Conservation (phyloP, 2,888 invertebrate species). For the Muschampia plurimacula region DNA sequence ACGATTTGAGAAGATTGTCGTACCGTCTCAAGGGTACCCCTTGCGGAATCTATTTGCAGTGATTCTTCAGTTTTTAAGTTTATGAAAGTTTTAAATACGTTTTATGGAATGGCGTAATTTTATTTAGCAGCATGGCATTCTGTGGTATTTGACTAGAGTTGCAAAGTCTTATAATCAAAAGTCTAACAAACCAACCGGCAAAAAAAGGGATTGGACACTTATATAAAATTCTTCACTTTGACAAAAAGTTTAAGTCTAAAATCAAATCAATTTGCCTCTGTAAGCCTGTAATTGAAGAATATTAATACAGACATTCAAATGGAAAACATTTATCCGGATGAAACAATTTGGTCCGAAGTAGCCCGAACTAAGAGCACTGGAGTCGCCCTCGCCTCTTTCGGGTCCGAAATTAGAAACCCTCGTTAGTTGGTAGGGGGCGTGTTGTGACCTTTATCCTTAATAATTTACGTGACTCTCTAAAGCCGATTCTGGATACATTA, state of each 20-base stretch:
- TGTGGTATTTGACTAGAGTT: too few species aligned
- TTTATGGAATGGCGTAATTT: background rate
- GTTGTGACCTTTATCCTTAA: constrained; percentile 23
- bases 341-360: constrained; percentile 12
- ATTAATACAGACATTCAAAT: background rate
- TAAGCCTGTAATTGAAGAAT: background rate
- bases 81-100: background rate
- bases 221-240: too few species aligned
- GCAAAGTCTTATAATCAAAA: too few species aligned
- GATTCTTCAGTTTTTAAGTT: background rate
- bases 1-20: constrained; percentile 58
- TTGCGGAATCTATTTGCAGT: background rate
- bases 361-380: background rate
- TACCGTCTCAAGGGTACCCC: background rate
- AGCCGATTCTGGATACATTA: constrained; percentile 21
- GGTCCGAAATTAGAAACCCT: constrained; percentile 19
- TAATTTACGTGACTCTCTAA: constrained; percentile 15
- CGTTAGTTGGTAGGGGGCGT: constrained; percentile 17
- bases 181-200: too few species aligned
- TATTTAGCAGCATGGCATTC: too few species aligned
- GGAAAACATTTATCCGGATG: background rate
- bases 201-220: too few species aligned
- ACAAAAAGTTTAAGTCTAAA: too few species aligned
- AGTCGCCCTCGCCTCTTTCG: constrained; percentile 5
- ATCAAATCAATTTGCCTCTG: too few species aligned